A percentile compares a stretch with the other conserved stretches of the same genome.
phyloP scores from a whole-genome alignment of 2,888 invertebrate genomes.

The Drosophila fungiperda region DNA sequence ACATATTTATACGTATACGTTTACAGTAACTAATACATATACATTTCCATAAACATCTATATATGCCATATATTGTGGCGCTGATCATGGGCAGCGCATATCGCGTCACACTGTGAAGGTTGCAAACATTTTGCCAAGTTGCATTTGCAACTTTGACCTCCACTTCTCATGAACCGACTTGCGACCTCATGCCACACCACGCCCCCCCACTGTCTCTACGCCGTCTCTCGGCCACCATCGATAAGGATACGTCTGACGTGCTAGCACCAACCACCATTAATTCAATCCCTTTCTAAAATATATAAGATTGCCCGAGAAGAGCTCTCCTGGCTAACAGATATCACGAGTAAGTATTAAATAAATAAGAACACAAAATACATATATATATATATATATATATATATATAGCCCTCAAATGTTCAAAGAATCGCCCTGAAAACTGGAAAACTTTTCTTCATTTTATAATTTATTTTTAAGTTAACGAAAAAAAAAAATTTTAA shows the following conservation, averaged over 20 bases:
- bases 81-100: too few relatives aligned
- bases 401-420: too few relatives aligned
- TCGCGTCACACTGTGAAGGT: background rate
- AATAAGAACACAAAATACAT: background rate
- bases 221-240: background rate
- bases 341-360: background rate
- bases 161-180: background rate
- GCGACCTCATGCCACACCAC: background rate
- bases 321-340: background rate
- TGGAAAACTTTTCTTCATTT: too few relatives aligned
- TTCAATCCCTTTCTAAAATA: background rate
- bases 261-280: slow-evolving; percentile 17
- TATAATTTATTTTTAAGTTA: too few relatives aligned
- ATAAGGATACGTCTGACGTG: slow-evolving; percentile 72
- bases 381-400: background rate
- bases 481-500: background rate
- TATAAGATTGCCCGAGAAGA: background rate
- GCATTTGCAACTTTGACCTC: slow-evolving; percentile 5
- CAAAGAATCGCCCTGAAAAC: too few relatives aligned
- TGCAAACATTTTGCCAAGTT: slow-evolving; percentile 9
- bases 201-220: background rate
- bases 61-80: too few relatives aligned
- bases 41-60: background rate
- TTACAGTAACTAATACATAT: background rate
- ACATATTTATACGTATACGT: background rate